A percentile compares a stretch with the other conserved stretches of the same genome.
Conservation (phyloP, 1,140 invertebrate species). For the Drosophila tani region DNA sequence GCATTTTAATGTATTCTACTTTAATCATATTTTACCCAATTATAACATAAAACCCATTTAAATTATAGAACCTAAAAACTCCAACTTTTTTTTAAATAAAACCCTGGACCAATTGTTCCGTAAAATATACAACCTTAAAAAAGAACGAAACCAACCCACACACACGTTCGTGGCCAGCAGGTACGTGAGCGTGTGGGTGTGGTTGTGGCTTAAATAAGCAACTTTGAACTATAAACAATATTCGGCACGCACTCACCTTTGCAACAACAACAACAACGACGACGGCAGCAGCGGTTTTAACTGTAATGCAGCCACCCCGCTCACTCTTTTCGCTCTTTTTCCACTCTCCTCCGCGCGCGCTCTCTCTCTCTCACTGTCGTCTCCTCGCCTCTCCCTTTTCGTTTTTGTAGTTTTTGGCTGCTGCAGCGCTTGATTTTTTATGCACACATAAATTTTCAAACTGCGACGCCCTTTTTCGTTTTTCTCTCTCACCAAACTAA, state of each 20-base stretch:
- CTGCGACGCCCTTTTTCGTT: constrained; percentile 73
- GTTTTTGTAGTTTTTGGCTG: constrained; percentile 49
- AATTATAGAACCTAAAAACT: not conserved
- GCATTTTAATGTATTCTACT: too few species aligned
- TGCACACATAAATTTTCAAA: constrained; percentile 65
- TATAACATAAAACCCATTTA: too few species aligned
- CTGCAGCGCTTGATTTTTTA: constrained; percentile 53
- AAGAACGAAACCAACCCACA: constrained; percentile 39
- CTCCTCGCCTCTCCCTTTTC: constrained; percentile 12
- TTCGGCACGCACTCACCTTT: constrained; percentile 77
- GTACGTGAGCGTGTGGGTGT: constrained; percentile 30
- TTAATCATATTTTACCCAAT: too few species aligned
- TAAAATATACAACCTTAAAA: constrained; percentile 25
- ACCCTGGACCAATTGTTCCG: constrained; percentile 10
- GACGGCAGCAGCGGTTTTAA: constrained; percentile 5
- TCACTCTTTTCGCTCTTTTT: constrained; percentile 16
- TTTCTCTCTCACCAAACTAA: constrained; percentile 46
- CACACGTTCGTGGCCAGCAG: constrained; percentile 7
- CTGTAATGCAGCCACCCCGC: constrained; percentile 32
- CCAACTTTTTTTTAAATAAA: not conserved
- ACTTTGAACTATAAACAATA: constrained; percentile 62
- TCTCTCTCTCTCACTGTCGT: constrained; percentile 16
- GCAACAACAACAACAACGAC: constrained; percentile 31
- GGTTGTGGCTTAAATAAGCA: constrained; percentile 40
- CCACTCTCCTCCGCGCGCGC: constrained; percentile 13